Evolutionary conservation across 2,888 invertebrate species (phyloP).

Genomic region (Psylliodes chrysocephalus): DNA sequence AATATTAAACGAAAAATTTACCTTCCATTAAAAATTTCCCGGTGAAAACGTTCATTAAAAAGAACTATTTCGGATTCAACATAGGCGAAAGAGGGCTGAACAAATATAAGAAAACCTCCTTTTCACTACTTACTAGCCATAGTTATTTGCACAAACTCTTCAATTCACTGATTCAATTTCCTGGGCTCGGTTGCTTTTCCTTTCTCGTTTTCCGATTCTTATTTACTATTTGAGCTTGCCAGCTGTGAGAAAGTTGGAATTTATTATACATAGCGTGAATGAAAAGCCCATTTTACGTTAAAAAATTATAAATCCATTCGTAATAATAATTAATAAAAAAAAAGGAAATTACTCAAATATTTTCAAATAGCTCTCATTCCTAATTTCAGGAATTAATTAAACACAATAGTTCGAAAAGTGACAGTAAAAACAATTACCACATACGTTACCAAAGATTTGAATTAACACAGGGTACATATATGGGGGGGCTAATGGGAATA

Average conservation of each 20-base stretch:
- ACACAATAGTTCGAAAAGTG: no score
- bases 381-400: no score
- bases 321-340: no score
- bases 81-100: conserved; percentile 5
- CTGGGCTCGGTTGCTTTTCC: conserved; percentile 10
- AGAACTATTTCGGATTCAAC: background rate
- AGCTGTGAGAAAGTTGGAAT: background rate
- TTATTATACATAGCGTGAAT: no score
- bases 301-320: no score
- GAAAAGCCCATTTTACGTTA: no score
- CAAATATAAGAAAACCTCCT: conserved; percentile 13
- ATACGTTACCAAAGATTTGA: no score
- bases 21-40: conserved; percentile 7
- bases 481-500: no score
- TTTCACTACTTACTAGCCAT: conserved; percentile 20
- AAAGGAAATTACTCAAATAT: no score
- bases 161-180: conserved; percentile 31
- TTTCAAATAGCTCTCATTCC: no score
- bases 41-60: background rate
- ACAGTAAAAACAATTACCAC: no score
- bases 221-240: background rate
- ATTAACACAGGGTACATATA: no score
- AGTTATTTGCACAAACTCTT: conserved; percentile 18
- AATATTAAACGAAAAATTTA: background rate
- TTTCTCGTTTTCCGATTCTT: conserved; percentile 1